phyloP scores from a whole-genome alignment of 1,140 invertebrate species.

The Vanessa tameamea region DNA sequence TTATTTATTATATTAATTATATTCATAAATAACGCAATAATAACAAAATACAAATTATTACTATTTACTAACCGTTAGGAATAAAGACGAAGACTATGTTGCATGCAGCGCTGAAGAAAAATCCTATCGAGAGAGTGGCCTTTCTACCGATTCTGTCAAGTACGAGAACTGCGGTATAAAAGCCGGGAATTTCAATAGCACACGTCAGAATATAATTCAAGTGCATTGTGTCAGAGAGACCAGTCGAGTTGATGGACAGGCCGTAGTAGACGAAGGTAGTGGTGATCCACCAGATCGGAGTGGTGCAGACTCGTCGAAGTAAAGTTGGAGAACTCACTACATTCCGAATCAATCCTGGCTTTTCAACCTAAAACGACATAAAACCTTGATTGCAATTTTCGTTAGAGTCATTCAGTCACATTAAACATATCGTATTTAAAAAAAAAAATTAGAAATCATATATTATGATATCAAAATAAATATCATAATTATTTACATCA shows the following conservation, averaged over 20 bases:
- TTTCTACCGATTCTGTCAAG: slow-evolving; percentile 85
- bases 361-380: slow-evolving; percentile 29
- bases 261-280: slow-evolving; percentile 91
- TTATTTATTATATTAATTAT: not conserved
- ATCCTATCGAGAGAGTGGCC: slow-evolving; percentile 80
- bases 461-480: not conserved
- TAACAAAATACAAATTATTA: not conserved
- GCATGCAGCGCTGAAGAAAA: slow-evolving; percentile 82
- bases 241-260: slow-evolving; percentile 88
- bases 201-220: slow-evolving; percentile 86
- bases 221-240: slow-evolving; percentile 87
- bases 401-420: too few relatives aligned
- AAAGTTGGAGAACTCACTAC: slow-evolving; percentile 82
- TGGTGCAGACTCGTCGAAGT: slow-evolving; percentile 83
- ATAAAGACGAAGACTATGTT: slow-evolving; percentile 71
- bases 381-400: not conserved
- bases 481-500: too few relatives aligned
- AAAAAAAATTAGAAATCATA: too few relatives aligned
- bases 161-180: slow-evolving; percentile 83
- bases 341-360: slow-evolving; percentile 69
- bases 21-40: not conserved
- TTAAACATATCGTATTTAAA: too few relatives aligned
- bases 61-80: slow-evolving; percentile 52
- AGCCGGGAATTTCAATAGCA: slow-evolving; percentile 87
- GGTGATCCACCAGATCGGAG: slow-evolving; percentile 87